Evolutionary conservation across 1,140 invertebrate species (phyloP).

Genomic region (Cyclargus thomasi): DNA sequence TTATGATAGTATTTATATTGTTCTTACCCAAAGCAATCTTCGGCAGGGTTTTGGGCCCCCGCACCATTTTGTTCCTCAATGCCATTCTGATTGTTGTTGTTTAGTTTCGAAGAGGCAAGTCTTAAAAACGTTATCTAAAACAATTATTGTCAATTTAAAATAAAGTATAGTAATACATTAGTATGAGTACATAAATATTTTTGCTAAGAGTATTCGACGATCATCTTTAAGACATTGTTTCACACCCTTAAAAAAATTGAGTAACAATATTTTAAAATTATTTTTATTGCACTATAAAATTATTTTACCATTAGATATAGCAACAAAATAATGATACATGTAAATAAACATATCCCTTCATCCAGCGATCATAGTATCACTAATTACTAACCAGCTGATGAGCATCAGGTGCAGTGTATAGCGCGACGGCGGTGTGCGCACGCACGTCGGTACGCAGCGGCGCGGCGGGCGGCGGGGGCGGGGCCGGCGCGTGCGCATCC

Average conservation of each 20-base stretch:
- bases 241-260: no score
- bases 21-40: constrained; percentile 39
- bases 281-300: background rate
- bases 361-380: no score
- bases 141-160: no score
- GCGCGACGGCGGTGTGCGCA: constrained; percentile 37
- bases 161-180: no score
- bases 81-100: constrained; percentile 54
- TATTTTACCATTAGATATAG: background rate
- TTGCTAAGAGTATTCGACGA: no score
- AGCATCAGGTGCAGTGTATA: constrained; percentile 45
- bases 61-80: constrained; percentile 25
- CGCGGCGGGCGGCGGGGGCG: constrained; percentile 32
- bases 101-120: constrained; percentile 59
- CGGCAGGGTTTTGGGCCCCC: constrained; percentile 30
- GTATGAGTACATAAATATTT: no score
- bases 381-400: constrained; percentile 40
- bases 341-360: no score
- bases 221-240: no score
- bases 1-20: background rate
- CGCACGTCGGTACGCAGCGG: constrained; percentile 42
- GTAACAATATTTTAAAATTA: no score
- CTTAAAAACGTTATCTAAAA: constrained; percentile 56
- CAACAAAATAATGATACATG: no score
- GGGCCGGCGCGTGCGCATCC: constrained; percentile 37